Percentiles rank a stretch among this genome's conserved stretches.
These are phyloP conservation scores for Rhinopithecus roxellana DNA, from an alignment of 2,113 vertebrate species.

Conservation along the genomic window DNA sequence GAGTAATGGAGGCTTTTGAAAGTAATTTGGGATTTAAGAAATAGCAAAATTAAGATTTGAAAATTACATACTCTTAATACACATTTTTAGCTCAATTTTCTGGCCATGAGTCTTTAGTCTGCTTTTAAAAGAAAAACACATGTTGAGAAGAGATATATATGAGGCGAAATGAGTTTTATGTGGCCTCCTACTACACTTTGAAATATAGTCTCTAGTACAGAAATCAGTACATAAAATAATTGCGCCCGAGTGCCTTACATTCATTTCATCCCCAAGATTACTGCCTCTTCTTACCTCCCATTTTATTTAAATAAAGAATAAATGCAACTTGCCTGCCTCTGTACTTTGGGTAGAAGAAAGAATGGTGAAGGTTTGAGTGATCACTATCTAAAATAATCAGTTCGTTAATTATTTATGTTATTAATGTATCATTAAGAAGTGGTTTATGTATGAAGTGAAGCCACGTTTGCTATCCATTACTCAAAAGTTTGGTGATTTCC, in stretches of 20 bases:
- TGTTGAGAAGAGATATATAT: not conserved
- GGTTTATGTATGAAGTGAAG: not conserved
- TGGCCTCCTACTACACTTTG: not conserved
- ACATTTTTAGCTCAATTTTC: conserved; percentile 64
- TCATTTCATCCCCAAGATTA: conserved; percentile 23
- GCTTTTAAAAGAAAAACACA: conserved; percentile 53
- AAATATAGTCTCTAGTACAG: not conserved
- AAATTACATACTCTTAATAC: conserved; percentile 41
- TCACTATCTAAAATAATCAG: conserved; percentile 2
- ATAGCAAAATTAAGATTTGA: conserved; percentile 57
- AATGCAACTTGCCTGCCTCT: not conserved
- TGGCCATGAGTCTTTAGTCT: conserved; percentile 53
- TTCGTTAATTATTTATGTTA: not conserved
- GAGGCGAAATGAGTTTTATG: conserved; percentile 6
- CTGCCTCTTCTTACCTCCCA: not conserved
- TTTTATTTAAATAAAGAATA: conserved; percentile 25
- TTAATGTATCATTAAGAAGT: not conserved
- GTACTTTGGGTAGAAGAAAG: not conserved
- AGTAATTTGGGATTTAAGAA: conserved; percentile 63
- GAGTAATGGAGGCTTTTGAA: conserved; percentile 50
- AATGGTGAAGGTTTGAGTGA: not conserved
- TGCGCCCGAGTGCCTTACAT: not conserved
- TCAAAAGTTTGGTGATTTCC: not conserved
- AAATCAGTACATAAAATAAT: conserved; percentile 29
- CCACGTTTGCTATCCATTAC: not conserved